Conservation (phyloP, 2,797 vertebrate genomes). For the Taenioides sp. region DNA sequence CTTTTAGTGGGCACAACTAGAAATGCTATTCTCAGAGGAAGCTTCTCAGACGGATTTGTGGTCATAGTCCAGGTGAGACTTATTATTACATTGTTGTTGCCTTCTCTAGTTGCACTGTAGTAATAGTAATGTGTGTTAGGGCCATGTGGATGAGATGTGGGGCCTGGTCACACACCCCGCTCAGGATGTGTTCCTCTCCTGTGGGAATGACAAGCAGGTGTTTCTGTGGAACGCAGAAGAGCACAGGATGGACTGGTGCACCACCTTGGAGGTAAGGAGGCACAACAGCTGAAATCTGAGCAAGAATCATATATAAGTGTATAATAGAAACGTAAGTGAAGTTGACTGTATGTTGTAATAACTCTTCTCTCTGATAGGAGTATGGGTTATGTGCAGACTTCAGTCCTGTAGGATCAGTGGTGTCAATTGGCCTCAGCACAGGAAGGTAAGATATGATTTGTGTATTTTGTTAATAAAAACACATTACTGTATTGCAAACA, state of each 20-base stretch:
- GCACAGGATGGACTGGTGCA: slow-evolving; percentile 85
- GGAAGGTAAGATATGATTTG: slow-evolving; percentile 78
- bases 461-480: slow-evolving; percentile 1
- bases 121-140: slow-evolving; percentile 63
- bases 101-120: neutral
- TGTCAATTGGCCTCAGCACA: slow-evolving; percentile 87
- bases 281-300: neutral
- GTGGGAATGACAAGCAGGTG: slow-evolving; percentile 88
- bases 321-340: too few species aligned
- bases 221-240: slow-evolving; percentile 88
- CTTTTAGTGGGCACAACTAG: slow-evolving; percentile 89
- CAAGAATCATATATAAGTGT: neutral
- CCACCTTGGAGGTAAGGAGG: slow-evolving; percentile 81
- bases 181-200: slow-evolving; percentile 85
- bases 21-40: slow-evolving; percentile 87
- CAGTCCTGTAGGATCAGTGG: slow-evolving; percentile 85
- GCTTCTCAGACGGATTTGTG: slow-evolving; percentile 82
- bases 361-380: slow-evolving; percentile 75
- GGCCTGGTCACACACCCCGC: slow-evolving; percentile 88
- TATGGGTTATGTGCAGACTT: slow-evolving; percentile 90
- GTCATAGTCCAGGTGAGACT: slow-evolving; percentile 86
- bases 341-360: neutral
- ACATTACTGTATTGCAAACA: too few species aligned
- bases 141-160: slow-evolving; percentile 93
- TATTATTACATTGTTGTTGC: neutral